Conservation (phyloP, 2,888 invertebrate genomes). For the Athripsodes cinereus region DNA sequence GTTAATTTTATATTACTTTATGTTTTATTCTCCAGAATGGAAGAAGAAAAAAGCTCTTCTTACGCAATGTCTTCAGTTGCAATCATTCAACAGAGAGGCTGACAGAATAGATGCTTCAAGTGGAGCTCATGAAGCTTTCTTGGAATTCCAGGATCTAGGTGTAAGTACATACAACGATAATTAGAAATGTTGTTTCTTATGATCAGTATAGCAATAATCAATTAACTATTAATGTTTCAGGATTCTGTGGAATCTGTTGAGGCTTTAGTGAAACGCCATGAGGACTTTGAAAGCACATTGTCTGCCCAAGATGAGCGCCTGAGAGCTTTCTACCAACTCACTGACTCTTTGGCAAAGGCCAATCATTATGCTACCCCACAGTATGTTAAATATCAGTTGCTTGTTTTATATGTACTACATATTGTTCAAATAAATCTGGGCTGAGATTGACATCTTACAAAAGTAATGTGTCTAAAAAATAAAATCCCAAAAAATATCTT, state of each 20-base stretch:
- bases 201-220: no score
- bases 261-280: conserved; percentile 85
- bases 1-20: no score
- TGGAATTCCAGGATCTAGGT: conserved; percentile 83
- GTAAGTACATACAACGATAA: no score
- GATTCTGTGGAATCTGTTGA: conserved; percentile 87
- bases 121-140: conserved; percentile 88
- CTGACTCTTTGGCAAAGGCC: conserved; percentile 70
- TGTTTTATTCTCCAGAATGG: conserved; percentile 62
- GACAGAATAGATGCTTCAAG: conserved; percentile 95
- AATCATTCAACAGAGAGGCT: conserved; percentile 91
- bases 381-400: no score
- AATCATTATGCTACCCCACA: conserved; percentile 75
- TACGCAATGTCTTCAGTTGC: conserved; percentile 82
- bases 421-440: background rate
- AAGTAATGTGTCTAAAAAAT: no score
- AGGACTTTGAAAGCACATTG: conserved; percentile 88
- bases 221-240: conserved; percentile 40
- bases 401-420: no score
- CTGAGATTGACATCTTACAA: background rate
- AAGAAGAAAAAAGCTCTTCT: conserved; percentile 78
- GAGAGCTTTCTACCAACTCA: conserved; percentile 74
- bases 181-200: no score
- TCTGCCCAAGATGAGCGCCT: conserved; percentile 90
- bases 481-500: no score